A percentile compares a stretch with the other conserved stretches of the same genome.
phyloP scores from a whole-genome alignment of 2,888 invertebrate species.

The Nipponacmea schrenckii region DNA sequence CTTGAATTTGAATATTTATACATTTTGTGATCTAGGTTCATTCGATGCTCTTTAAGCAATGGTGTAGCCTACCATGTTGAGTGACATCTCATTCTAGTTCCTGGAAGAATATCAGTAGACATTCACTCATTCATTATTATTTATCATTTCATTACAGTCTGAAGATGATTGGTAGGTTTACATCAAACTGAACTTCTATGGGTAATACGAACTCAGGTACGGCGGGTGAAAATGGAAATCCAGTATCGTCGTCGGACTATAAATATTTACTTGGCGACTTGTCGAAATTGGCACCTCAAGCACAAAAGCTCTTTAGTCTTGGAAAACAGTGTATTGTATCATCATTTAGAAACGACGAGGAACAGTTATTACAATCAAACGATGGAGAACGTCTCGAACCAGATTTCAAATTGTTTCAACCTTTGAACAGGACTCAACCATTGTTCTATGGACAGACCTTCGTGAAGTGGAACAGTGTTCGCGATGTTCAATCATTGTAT shows the following conservation, averaged over 20 bases:
- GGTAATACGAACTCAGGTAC: no score
- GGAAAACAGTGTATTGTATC: slow-evolving; percentile 27
- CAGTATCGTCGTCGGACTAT: not conserved
- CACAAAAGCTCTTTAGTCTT: slow-evolving; percentile 37
- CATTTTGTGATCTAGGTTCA: no score
- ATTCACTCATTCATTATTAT: no score
- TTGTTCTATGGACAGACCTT: slow-evolving; percentile 51
- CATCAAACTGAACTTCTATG: no score
- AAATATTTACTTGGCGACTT: slow-evolving; percentile 38
- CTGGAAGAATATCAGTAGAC: no score
- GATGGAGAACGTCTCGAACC: not conserved
- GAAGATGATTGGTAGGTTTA: no score
- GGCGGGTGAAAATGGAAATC: no score
- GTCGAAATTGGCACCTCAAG: slow-evolving; percentile 32
- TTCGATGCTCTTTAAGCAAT: no score
- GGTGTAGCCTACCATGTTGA: no score
- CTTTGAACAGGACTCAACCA: slow-evolving; percentile 36
- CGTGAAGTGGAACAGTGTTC: slow-evolving; percentile 51
- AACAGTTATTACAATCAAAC: not conserved
- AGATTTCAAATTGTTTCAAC: slow-evolving; percentile 34
- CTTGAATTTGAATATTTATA: no score
- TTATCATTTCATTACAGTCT: no score
- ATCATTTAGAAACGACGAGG: not conserved
- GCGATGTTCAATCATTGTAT: slow-evolving; percentile 42
- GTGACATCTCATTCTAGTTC: no score